These are phyloP conservation scores for Phytoseiulus persimilis DNA, from an alignment of 2,888 invertebrate species.

Conservation along the genomic window DNA sequence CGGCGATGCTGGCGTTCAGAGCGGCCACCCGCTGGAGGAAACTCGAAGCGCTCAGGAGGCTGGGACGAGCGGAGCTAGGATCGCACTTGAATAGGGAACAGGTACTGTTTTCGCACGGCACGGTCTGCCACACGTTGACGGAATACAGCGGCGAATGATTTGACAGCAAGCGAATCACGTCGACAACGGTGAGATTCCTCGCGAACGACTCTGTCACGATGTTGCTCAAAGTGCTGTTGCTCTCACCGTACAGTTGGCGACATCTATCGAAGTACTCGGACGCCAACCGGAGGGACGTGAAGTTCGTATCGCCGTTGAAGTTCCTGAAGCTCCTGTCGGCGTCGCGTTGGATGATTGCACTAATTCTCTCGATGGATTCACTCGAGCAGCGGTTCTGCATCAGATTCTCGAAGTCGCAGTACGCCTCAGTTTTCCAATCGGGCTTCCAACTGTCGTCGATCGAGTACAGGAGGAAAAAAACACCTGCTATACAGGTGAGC, in stretches of 20 bases:
- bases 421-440: conserved; percentile 17
- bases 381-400: conserved; percentile 18
- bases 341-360: conserved; percentile 9
- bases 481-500: conserved; percentile 28
- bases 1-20: conserved; percentile 18
- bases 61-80: neutral
- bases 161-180: conserved; percentile 32
- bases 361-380: conserved; percentile 20
- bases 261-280: conserved; percentile 12
- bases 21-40: conserved; percentile 18
- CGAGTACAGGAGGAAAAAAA: conserved; percentile 12
- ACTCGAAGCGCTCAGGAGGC: conserved; percentile 23
- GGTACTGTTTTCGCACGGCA: conserved; percentile 29
- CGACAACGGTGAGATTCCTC: conserved; percentile 31
- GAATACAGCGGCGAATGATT: conserved; percentile 26
- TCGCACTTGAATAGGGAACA: conserved; percentile 35
- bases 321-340: conserved; percentile 18
- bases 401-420: conserved; percentile 27
- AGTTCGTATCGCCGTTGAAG: conserved; percentile 30
- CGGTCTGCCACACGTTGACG: conserved; percentile 38
- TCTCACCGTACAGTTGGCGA: conserved; percentile 13
- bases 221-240: neutral
- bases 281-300: conserved; percentile 15
- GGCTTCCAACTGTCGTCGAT: conserved; percentile 29
- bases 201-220: conserved; percentile 7